These are phyloP conservation scores for Tokudaia tokunoshimensis DNA, from an alignment of 2,797 vertebrate genomes.

Conservation along the genomic window DNA sequence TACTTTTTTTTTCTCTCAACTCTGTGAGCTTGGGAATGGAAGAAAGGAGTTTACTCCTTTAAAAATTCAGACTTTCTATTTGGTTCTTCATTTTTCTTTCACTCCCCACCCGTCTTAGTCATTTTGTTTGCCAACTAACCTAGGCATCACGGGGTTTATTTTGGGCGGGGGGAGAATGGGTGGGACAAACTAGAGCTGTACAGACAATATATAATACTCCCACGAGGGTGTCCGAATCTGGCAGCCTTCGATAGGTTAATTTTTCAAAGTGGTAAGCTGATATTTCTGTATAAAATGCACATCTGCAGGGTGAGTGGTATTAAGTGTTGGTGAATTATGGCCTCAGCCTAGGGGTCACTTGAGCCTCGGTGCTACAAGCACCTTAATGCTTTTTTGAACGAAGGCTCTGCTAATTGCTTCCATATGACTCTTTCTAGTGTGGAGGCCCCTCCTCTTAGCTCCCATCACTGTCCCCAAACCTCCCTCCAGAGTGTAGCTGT, in stretches of 20 bases:
- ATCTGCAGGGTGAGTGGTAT: conserved; percentile 88
- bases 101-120: background rate
- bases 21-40: background rate
- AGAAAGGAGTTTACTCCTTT: background rate
- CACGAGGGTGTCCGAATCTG: conserved; percentile 79
- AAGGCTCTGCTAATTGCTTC: conserved; percentile 88
- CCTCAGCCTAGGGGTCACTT: conserved; percentile 86
- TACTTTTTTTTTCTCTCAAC: background rate
- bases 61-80: background rate
- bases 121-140: conserved; percentile 68
- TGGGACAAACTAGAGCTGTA: conserved; percentile 24
- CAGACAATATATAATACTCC: conserved; percentile 82
- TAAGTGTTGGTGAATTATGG: conserved; percentile 89
- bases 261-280: conserved; percentile 90
- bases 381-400: conserved; percentile 88
- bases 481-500: background rate
- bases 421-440: conserved; percentile 82
- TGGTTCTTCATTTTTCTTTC: conserved; percentile 26
- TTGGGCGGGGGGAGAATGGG: conserved; percentile 4
- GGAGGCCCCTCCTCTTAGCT: conserved; percentile 12
- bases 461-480: conserved; percentile 15
- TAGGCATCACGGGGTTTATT: conserved; percentile 23
- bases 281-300: conserved; percentile 88
- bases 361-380: conserved; percentile 88
- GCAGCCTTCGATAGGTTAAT: conserved; percentile 86